Evolutionary conservation across 2,797 vertebrate genomes (phyloP), one percentile per base, ranked within the genome.

Genomic region (Galagoides demidoff): DNA sequence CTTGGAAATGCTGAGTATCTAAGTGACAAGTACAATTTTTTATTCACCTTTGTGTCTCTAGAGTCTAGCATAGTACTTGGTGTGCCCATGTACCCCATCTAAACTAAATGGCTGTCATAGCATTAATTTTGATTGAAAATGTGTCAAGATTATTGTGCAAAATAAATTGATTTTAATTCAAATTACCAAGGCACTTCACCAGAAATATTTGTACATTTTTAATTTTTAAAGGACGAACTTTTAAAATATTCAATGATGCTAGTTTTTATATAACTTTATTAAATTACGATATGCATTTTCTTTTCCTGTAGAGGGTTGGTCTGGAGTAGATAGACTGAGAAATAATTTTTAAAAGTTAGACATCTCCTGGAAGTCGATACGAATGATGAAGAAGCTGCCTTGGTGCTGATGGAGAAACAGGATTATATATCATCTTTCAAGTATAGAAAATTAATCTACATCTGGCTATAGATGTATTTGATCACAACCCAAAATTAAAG

Each of bases 361-460:
- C n/a, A 92, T 91, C 78, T 85, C 45, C 37, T 92, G 16, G 31
- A 89, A 96, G 71, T 92, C 83, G 94, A 78, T 97, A 95, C 92
- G 97, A 95, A 95, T 96, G 79, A 97, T 93, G 39, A 95, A 96
- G 55, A 85, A 92, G 74, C 89, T 97, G 73, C 39, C 77, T 76
- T 64, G 59, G 71, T 96, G 49, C 52, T 93, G 87, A 92, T 89
- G 90, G 79, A 86, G 52, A 95, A 96, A 92, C 19, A 96, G 79
- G 82, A 96, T 97, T 97, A 94, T 92, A 61, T 92, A 96, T 63
- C 49, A 83, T 95, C 70, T 87, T 94, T 95, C 81, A 85, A 96
- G 81, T 90, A 64, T 57, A 92, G 57, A 96, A 95, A 97, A 96
- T 95, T 94, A 97, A 96, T 93, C 89, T 89, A 59, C 74, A 95